Evolutionary conservation across 2,888 invertebrate genomes (phyloP).

Genomic region (Phlogophora meticulosa): DNA sequence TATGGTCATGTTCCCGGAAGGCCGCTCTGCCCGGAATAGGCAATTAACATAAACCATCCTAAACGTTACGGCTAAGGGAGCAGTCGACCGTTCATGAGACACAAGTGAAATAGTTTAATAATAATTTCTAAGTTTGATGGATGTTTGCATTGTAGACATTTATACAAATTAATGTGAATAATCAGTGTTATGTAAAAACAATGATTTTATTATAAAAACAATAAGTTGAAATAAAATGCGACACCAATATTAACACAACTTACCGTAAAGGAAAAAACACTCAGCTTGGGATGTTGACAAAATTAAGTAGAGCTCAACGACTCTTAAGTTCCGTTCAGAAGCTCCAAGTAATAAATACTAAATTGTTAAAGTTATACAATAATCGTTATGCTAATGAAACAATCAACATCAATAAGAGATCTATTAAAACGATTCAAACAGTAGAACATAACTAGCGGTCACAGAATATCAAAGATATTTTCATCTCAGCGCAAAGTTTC

Average conservation of each 20-base stretch:
- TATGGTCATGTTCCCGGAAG: constrained; percentile 25
- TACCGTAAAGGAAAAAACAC: background rate
- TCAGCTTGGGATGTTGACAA: too few species aligned
- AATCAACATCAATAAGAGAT: background rate
- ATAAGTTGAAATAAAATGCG: background rate
- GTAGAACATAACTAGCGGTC: constrained; percentile 2
- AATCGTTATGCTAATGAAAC: background rate
- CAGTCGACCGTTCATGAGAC: constrained; percentile 9
- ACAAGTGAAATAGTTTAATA: constrained; percentile 29
- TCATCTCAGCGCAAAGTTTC: constrained; percentile 21
- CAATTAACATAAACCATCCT: constrained; percentile 60
- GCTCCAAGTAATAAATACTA: background rate
- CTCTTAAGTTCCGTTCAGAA: background rate
- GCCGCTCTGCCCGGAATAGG: constrained; percentile 15
- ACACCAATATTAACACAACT: background rate
- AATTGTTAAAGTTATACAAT: constrained; percentile 8
- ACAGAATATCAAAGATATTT: constrained; percentile 14
- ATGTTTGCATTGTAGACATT: background rate
- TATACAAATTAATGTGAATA: background rate
- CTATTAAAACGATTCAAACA: background rate
- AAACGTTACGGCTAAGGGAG: constrained; percentile 43
- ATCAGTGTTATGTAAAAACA: too few species aligned
- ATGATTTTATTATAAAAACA: too few species aligned
- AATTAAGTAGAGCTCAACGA: too few species aligned
- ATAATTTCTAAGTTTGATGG: constrained; percentile 19